These are phyloP conservation scores for Lordiphosa collinella DNA, from an alignment of 1,140 invertebrate species.

Conservation along the genomic window DNA sequence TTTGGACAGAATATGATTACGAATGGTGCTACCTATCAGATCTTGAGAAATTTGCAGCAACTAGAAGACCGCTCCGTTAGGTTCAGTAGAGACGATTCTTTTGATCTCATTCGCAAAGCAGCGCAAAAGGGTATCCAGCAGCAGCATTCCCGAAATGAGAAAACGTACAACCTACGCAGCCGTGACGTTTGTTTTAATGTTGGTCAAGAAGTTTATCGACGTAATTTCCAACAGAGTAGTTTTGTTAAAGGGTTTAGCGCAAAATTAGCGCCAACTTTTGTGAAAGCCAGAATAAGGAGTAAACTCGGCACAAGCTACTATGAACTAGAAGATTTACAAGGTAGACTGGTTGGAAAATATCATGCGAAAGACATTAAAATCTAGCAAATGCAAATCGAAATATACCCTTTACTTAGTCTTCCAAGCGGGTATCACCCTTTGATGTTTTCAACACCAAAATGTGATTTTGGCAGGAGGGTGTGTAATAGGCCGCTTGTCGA, in stretches of 20 bases:
- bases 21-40: neutral
- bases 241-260: neutral
- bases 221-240: neutral
- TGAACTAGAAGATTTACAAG: neutral
- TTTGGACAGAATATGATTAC: too few species aligned
- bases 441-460: too few species aligned
- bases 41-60: neutral
- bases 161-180: neutral
- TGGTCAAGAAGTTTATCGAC: too few species aligned
- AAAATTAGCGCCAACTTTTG: neutral
- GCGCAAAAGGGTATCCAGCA: neutral
- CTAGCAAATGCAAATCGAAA: too few species aligned
- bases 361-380: neutral
- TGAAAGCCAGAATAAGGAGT: too few species aligned
- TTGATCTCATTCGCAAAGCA: too few species aligned
- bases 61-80: neutral
- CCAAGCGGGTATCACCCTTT: too few species aligned
- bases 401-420: too few species aligned
- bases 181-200: neutral
- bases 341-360: neutral
- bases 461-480: too few species aligned
- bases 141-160: neutral
- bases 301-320: neutral
- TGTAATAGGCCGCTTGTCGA: too few species aligned
- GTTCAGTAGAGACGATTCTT: slow-evolving; percentile 1